Conservation (phyloP, 2,113 vertebrate species). For the Oreochromis tanganicae region DNA sequence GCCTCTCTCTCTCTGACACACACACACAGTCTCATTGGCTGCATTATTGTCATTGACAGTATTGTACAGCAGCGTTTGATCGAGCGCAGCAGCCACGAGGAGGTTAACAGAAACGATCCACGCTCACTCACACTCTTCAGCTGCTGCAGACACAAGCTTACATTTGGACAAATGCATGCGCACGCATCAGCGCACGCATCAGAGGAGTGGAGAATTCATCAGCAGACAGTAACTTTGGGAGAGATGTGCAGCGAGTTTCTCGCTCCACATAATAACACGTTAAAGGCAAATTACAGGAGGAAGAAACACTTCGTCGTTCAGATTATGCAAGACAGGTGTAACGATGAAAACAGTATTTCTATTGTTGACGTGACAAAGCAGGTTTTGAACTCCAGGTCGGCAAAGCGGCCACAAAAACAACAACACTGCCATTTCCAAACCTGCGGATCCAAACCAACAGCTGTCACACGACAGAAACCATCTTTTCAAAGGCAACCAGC, state of each 20-base stretch:
- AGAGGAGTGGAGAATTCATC: conserved; percentile 33
- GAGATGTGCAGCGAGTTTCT: not conserved
- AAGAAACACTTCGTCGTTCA: not conserved
- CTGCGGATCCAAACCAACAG: not conserved
- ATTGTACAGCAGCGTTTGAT: conserved; percentile 12
- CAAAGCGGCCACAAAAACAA: not conserved
- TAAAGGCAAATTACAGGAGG: not conserved
- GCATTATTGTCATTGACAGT: not conserved
- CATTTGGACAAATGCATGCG: not conserved
- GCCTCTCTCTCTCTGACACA: not conserved
- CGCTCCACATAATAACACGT: not conserved
- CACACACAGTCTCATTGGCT: conserved; percentile 1
- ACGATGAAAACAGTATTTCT: not conserved
- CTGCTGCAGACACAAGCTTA: not conserved
- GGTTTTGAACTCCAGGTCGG: not conserved
- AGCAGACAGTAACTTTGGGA: not conserved
- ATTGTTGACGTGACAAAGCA: not conserved
- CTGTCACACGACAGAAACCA: not conserved
- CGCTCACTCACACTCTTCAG: conserved; percentile 60
- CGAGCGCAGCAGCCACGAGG: conserved; percentile 28
- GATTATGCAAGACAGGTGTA: not conserved
- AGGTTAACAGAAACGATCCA: conserved; percentile 42
- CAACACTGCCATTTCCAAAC: not conserved
- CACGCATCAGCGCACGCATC: not conserved
- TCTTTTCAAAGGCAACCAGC: not conserved